Percentiles rank a stretch among this genome's conserved stretches.
Conservation (phyloP, 1,140 invertebrate species). For the Drosophila yakuba region DNA sequence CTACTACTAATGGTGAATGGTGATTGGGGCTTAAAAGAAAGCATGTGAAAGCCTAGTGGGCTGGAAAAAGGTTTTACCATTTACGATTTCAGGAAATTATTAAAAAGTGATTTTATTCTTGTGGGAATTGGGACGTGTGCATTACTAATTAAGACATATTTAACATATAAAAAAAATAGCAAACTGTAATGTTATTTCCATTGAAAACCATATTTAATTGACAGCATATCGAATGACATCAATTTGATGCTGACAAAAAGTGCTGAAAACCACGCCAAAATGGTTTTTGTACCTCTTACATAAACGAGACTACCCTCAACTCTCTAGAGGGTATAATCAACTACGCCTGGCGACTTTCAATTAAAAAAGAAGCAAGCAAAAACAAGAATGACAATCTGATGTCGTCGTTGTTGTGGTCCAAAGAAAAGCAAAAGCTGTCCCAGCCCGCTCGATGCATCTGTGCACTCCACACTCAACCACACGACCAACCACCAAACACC, state of each 20-base stretch:
- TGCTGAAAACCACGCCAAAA: background rate
- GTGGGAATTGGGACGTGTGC: background rate
- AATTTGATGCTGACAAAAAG: conserved; percentile 3
- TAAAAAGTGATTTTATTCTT: background rate
- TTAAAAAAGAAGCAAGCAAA: conserved; percentile 80
- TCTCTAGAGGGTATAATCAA: conserved; percentile 60
- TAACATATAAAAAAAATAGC: no score
- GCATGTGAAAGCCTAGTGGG: conserved; percentile 3
- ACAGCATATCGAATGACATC: conserved; percentile 9
- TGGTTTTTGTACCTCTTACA: conserved; percentile 1
- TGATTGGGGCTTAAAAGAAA: background rate
- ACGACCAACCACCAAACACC: background rate
- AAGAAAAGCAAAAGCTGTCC: conserved; percentile 81
- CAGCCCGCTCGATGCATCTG: conserved; percentile 66
- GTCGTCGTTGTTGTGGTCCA: conserved; percentile 74
- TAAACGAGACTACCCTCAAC: conserved; percentile 39
- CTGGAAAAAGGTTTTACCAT: background rate
- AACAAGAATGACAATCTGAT: conserved; percentile 83
- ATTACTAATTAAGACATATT: background rate
- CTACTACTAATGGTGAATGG: background rate
- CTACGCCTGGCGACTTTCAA: conserved; percentile 79
- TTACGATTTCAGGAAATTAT: background rate
- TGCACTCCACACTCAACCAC: conserved; percentile 15
- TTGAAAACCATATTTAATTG: conserved; percentile 7
- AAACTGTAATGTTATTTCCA: background rate